Conservation (phyloP, 1,140 invertebrate species). For the Magallana gigas region DNA sequence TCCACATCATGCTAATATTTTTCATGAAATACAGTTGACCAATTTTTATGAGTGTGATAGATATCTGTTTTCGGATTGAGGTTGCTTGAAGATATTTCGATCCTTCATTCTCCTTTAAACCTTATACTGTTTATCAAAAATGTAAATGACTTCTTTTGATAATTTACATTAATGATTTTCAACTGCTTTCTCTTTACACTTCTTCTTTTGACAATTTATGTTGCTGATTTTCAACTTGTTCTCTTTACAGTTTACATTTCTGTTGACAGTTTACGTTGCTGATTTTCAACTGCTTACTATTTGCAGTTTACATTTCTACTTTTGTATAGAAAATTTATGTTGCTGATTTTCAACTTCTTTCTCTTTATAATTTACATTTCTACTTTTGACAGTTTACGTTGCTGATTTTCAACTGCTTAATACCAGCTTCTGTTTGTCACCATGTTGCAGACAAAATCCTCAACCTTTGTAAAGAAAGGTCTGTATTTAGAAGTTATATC, state of each 20-base stretch:
- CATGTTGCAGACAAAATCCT: slow-evolving; percentile 57
- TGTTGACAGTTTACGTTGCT: too few species aligned
- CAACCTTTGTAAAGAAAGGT: slow-evolving; percentile 39
- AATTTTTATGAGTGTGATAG: too few species aligned
- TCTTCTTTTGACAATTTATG: background rate
- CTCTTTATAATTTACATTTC: slow-evolving; percentile 39
- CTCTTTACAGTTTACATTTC: slow-evolving; percentile 42
- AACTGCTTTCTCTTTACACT: too few species aligned
- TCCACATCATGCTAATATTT: too few species aligned
- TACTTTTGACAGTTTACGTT: slow-evolving; percentile 6
- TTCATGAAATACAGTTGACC: too few species aligned
- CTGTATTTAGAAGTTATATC: background rate
- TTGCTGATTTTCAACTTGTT: background rate
- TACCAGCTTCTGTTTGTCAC: slow-evolving; percentile 50
- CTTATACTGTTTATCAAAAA: background rate
- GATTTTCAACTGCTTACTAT: too few species aligned
- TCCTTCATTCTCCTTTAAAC: background rate
- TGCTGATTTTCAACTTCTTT: background rate
- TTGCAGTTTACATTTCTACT: background rate
- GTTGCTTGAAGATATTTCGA: background rate
- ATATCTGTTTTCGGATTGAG: too few species aligned
- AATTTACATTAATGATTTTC: too few species aligned
- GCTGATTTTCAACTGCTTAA: slow-evolving; percentile 47
- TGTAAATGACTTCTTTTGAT: too few species aligned
- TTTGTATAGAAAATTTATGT: background rate